Percentiles rank a stretch among this genome's conserved stretches.
Evolutionary conservation across 1,140 invertebrate species (phyloP).

Genomic region (Linepithema humile): DNA sequence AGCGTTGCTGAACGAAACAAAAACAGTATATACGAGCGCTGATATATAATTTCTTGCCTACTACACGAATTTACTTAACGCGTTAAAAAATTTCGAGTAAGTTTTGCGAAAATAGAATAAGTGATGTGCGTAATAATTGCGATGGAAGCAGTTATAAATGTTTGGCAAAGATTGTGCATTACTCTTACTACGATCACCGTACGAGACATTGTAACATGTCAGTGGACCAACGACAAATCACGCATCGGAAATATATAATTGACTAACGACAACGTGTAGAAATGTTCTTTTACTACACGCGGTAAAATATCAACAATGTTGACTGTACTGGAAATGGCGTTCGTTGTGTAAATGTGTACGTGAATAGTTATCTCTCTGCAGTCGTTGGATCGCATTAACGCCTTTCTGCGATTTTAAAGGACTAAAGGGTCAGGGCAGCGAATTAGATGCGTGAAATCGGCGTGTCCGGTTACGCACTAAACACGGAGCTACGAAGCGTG

Average conservation of each 20-base stretch:
- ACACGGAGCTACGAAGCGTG: constrained; percentile 25
- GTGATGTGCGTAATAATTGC: background rate
- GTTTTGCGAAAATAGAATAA: background rate
- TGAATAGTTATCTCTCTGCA: background rate
- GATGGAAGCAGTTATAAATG: background rate
- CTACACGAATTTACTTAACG: background rate
- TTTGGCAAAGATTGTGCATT: constrained; percentile 10
- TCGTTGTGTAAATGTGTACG: background rate
- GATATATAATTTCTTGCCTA: constrained; percentile 3
- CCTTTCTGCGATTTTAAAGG: background rate
- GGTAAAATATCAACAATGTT: background rate
- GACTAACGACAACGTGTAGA: constrained; percentile 13
- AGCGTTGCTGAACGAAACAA: background rate
- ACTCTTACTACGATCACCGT: background rate
- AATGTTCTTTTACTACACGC: constrained; percentile 10
- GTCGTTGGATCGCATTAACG: background rate
- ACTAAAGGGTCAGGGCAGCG: constrained; percentile 4
- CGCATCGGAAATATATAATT: constrained; percentile 30
- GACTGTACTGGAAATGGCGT: background rate
- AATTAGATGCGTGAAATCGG: constrained; percentile 25
- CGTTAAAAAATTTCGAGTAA: background rate
- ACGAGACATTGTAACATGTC: constrained; percentile 21
- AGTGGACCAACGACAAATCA: constrained; percentile 3
- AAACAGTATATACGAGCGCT: background rate
- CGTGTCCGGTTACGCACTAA: constrained; percentile 2